A percentile compares a stretch with the other conserved stretches of the same genome.
Conservation (phyloP, 2,888 invertebrate genomes). For the Salticus scenicus region DNA sequence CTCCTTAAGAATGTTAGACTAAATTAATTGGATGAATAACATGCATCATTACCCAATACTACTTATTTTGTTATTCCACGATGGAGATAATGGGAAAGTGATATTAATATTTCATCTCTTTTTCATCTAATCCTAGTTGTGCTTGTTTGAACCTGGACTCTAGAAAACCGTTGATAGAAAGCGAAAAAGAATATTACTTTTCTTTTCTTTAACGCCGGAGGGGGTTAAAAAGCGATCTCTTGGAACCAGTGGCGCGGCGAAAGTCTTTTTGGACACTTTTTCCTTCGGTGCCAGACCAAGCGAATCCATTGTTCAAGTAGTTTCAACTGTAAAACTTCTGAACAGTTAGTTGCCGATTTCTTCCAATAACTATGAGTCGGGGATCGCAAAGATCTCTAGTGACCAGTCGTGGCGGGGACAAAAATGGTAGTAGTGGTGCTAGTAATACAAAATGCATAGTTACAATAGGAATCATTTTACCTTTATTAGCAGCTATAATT, state of each 20-base stretch:
- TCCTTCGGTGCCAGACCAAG: constrained; percentile 7
- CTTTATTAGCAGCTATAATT: background rate
- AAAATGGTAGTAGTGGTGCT: background rate
- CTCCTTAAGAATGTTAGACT: too few relatives aligned
- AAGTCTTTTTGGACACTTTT: background rate
- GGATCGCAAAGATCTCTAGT: background rate
- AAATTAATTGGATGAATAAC: too few relatives aligned
- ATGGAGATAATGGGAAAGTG: too few relatives aligned
- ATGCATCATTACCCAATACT: too few relatives aligned
- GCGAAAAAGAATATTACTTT: background rate
- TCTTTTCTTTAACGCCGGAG: background rate
- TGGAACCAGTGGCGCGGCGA: constrained; percentile 4
- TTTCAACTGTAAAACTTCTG: background rate
- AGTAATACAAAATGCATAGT: background rate
- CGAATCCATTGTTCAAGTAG: constrained; percentile 6
- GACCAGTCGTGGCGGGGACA: background rate
- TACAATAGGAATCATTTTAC: background rate
- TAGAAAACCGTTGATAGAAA: background rate
- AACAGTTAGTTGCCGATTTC: background rate
- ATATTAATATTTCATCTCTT: background rate
- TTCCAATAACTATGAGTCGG: background rate
- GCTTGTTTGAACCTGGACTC: background rate
- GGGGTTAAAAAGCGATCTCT: constrained; percentile 1
- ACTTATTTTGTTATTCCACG: too few relatives aligned
- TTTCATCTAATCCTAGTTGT: background rate